phyloP scores from a whole-genome alignment of 35 echinoderm and acorn worm species.

The Heliocidaris tuberculata region DNA sequence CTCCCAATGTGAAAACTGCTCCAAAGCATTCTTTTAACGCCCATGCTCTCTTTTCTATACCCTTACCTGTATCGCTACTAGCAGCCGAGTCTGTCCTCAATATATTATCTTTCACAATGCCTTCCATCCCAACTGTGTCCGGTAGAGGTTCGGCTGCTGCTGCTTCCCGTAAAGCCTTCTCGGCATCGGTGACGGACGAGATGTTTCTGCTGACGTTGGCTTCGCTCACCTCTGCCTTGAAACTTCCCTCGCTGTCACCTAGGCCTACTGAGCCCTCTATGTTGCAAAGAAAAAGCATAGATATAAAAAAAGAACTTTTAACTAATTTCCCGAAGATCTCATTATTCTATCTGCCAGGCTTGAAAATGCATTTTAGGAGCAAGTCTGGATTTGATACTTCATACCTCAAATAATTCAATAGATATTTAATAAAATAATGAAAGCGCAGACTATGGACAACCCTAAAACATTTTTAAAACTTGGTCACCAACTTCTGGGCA shows the following conservation, averaged over 20 bases:
- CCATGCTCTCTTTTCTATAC: background rate
- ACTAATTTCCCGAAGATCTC: too few relatives aligned
- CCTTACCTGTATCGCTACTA: slow-evolving; percentile 76
- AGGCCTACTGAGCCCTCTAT: slow-evolving; percentile 13
- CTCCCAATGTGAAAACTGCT: too few relatives aligned
- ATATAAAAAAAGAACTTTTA: background rate
- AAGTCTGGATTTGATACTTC: too few relatives aligned
- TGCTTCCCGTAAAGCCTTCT: slow-evolving; percentile 67
- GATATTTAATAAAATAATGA: too few relatives aligned
- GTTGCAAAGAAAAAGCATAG: background rate
- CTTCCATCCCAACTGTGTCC: slow-evolving; percentile 91
- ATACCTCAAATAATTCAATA: too few relatives aligned
- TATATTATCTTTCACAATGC: slow-evolving; percentile 65
- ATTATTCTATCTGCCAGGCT: too few relatives aligned
- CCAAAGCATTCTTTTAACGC: too few relatives aligned
- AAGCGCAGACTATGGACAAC: too few relatives aligned
- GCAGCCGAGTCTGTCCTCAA: slow-evolving; percentile 65
- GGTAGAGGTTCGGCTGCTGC: slow-evolving; percentile 55
- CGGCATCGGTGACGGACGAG: slow-evolving; percentile 72
- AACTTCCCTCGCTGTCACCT: slow-evolving; percentile 49
- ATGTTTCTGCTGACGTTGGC: slow-evolving; percentile 78
- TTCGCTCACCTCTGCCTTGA: slow-evolving; percentile 92
- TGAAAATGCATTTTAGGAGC: too few relatives aligned
- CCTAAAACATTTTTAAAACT: too few relatives aligned
- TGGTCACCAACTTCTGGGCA: too few relatives aligned